Evolutionary conservation across 37 sponge, comb jelly and placozoan genomes (phyloP).

Genomic region (Bolinopsis microptera): DNA sequence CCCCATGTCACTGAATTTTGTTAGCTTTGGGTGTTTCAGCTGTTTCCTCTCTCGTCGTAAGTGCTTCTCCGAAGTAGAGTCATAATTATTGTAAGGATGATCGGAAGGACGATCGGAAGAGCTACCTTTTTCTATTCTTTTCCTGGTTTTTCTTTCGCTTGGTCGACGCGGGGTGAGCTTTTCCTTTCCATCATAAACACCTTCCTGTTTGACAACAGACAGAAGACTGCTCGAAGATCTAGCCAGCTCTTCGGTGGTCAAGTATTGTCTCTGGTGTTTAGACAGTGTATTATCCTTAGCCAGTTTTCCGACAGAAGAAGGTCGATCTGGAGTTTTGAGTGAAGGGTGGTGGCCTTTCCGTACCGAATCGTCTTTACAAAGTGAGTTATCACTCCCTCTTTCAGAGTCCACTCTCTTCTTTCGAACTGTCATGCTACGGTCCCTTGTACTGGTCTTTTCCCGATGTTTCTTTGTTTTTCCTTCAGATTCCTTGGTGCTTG

Average conservation of each 20-base stretch:
- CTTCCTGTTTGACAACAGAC: not conserved
- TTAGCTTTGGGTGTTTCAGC: not conserved
- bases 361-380: not conserved
- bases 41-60: slow-evolving; percentile 54
- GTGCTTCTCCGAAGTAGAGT: slow-evolving; percentile 20
- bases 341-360: too few relatives aligned
- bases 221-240: not conserved
- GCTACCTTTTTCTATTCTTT: not conserved
- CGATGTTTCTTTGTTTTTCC: not conserved
- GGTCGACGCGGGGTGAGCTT: not conserved
- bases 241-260: not conserved
- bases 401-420: not conserved
- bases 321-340: not conserved
- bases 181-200: not conserved
- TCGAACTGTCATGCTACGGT: not conserved
- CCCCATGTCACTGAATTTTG: not conserved
- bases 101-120: too few relatives aligned
- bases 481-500: not conserved
- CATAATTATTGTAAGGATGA: slow-evolving; percentile 30
- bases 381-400: not conserved
- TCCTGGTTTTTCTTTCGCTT: not conserved
- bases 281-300: not conserved
- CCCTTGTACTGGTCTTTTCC: not conserved
- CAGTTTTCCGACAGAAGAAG: not conserved
- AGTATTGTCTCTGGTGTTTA: slow-evolving; percentile 28